Percentiles rank a stretch among this genome's conserved stretches.
phyloP scores from a whole-genome alignment of 2,888 invertebrate genomes.

The Phortica magna region DNA sequence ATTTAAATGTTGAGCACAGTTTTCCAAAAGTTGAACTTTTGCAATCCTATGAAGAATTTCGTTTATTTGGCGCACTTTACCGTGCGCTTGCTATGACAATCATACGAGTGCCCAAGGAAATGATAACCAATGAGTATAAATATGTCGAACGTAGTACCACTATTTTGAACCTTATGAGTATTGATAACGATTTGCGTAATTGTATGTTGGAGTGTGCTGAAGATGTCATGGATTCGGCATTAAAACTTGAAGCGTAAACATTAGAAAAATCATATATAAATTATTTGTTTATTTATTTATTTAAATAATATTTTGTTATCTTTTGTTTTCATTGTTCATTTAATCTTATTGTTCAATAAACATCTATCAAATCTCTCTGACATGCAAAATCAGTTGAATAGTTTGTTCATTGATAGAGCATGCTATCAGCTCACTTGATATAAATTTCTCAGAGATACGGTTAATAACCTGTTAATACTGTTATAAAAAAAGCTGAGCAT shows the following conservation, averaged over 20 bases:
- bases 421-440: too few species aligned
- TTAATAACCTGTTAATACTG: neutral
- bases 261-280: neutral
- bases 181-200: slow-evolving; percentile 47
- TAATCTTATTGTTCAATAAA: too few species aligned
- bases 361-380: too few species aligned
- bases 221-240: slow-evolving; percentile 54
- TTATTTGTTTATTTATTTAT: too few species aligned
- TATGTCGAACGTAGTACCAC: slow-evolving; percentile 54
- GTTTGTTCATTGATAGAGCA: too few species aligned
- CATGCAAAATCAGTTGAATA: too few species aligned
- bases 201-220: slow-evolving; percentile 52
- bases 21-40: slow-evolving; percentile 55
- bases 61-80: slow-evolving; percentile 63
- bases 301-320: too few species aligned
- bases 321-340: too few species aligned
- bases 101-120: slow-evolving; percentile 59
- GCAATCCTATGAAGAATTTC: slow-evolving; percentile 65
- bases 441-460: too few species aligned
- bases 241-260: slow-evolving; percentile 25
- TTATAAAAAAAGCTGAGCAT: neutral
- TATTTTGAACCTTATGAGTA: slow-evolving; percentile 51
- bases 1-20: slow-evolving; percentile 50
- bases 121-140: slow-evolving; percentile 64
- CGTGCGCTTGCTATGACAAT: slow-evolving; percentile 61